A percentile compares a stretch with the other conserved stretches of the same genome.
phyloP scores from a whole-genome alignment of 1,140 invertebrate species.

The Eriocheir sinensis region DNA sequence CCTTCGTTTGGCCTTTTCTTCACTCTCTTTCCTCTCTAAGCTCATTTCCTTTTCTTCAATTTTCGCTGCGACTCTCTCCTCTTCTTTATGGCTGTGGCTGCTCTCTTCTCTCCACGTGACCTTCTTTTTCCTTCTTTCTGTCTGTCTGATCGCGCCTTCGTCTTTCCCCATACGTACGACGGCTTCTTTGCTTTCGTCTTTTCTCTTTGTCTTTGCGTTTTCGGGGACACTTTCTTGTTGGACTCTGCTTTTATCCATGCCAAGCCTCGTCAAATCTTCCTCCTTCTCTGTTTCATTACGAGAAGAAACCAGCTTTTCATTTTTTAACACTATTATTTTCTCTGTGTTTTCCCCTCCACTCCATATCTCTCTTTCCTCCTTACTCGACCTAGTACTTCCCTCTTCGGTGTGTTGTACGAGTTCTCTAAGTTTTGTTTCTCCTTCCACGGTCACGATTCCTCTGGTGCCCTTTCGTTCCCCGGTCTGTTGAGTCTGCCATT shows the following conservation, averaged over 20 bases:
- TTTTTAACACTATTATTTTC: too few relatives aligned
- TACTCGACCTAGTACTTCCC: neutral
- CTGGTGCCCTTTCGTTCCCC: too few relatives aligned
- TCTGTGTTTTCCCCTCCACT: too few relatives aligned
- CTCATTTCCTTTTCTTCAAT: neutral
- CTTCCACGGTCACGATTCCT: neutral
- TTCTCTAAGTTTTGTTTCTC: neutral
- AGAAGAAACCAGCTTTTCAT: too few relatives aligned
- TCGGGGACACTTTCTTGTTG: neutral
- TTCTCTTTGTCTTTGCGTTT: neutral
- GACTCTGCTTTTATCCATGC: neutral
- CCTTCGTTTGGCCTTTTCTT: neutral
- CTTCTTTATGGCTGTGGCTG: neutral
- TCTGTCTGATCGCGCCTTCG: neutral
- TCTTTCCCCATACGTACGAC: neutral
- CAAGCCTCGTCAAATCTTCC: too few relatives aligned
- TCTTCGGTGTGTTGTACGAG: neutral
- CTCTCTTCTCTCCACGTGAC: neutral
- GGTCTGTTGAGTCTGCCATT: neutral
- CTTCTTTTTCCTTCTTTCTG: neutral
- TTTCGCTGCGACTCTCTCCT: too few relatives aligned
- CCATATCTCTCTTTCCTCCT: too few relatives aligned
- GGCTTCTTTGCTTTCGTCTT: neutral
- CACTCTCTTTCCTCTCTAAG: neutral
- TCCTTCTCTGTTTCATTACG: too few relatives aligned